Base-by-base conservation (phyloP, 2,888 invertebrate species). In the Mesorhabditis spiculigera region DNA sequence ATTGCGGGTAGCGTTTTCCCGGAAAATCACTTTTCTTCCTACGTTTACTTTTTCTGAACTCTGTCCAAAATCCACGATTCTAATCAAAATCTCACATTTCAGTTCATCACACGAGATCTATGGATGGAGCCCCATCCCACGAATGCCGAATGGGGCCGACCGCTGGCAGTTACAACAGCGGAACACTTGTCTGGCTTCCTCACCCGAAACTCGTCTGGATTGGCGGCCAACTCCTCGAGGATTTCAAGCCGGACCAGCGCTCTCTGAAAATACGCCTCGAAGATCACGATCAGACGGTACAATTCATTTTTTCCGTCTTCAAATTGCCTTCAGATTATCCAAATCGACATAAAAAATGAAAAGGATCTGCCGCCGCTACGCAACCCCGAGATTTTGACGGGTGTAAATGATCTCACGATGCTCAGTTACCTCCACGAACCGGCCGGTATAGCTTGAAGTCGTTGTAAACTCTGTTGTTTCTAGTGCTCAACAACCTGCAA, bases 351-450 rank as follows among this genome's bases (percentile, higher is more conserved):
- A 16, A 73, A 61, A 4, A 70, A 73, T 2, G 58, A 72, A 10
- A 79, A 78, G n/a, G 77, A 79, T 10, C 89, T 97, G 82, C 97
- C 97, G 0, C 95, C 92, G 4, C 89, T 97, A 67, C 90, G 94
- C 71, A 98, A 98, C 88, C 97, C 97, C 0, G 92, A 93, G 68
- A 93, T 98, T 77, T 90, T 98, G 76, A 92, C 96, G 78, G 97
- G 97, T 4, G 94, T 95, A 89, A 96, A 97, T 89, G 97, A 98
- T 88, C 90, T 98, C 75, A 98, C 97, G 0, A 93, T 94, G 0
- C 89, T 98, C 28, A 95, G 95, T 4, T 97, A 97, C 87, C 90
- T 98, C 0, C 97, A 98, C 88, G 97, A 98, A 87, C 97, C 98
- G 0, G 89, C 88, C 79, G 89, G 89, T 89, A 78, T 74, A 58